Evolutionary conservation across 2,113 vertebrate species (phyloP), one percentile per base, ranked within the genome.

Genomic region (Poeciliopsis prolifica): DNA sequence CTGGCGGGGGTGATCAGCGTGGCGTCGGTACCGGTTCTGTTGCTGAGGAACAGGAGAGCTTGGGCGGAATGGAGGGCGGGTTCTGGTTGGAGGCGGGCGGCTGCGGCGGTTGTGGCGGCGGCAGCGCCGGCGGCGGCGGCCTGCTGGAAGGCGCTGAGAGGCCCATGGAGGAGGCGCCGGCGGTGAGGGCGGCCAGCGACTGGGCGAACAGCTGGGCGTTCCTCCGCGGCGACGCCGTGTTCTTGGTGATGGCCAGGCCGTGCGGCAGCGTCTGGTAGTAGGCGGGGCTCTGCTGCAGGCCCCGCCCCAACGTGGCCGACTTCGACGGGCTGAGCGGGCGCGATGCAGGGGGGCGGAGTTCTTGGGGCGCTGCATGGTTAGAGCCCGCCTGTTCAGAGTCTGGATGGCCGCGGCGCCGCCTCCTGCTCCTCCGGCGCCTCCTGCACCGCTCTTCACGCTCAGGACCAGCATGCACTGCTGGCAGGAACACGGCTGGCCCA

Each of bases 381-480:
- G 73, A 0, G 89, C 88, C 30, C 87, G 87, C 60, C 93, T 87
- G 14, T 92, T 87, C 37, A 93, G 87, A 37, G 91, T 90, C 1
- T 93, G 70, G 6, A 28, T 92, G 19, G 28, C 66, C 22, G 22
- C 65, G 5, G 60, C 83, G 63, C 75, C 85, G 58, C 60, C 77
- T 3, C 70, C 75, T 54, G 86, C 82, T 61, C 60, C 77, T 1
- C 72, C 75, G 35, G 86, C 87, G 31, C 77, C 77, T 2, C 72
- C 75, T 48, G 86, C 87, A 35, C 78, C 92, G 61, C 83, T 89
- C 91, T 98, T 98, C 77, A 97, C 95, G 0, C 95, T 97, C 44
- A 95, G 94, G 80, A 98, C 97, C 82, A 98, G 92, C 88, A 97
- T 93, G 87, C 97, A 98, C 90, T 98, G 97, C 31, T 96, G 96